Base-by-base conservation (phyloP, 2,797 vertebrate genomes). In the Enteromius radiatus region DNA sequence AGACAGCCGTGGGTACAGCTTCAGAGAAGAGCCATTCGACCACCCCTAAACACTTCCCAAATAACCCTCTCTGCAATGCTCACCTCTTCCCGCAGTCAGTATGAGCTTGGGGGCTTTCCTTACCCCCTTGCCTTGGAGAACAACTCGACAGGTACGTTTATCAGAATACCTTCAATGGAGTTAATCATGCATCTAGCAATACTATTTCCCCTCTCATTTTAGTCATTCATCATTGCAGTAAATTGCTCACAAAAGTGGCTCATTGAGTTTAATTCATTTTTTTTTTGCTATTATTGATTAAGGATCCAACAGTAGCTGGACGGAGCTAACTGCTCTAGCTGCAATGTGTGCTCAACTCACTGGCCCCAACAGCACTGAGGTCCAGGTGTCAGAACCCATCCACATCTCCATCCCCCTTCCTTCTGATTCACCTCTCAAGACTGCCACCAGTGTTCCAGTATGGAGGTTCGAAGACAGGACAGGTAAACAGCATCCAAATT, bases 1-100 rank as follows among this genome's bases (percentile, higher is more conserved):
- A 93, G 91, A 15, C 95, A 95, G 88, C 95, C 96, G 5, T 96
- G 95, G 95, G 95, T 94, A 0, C 96, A 96, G 89, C 94, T 96
- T 85, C 95, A 93, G 0, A 93, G 95, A 47, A 94, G 91, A 84
- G 91, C 95, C 0, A 93, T 95, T 15, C 92, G 92, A 21, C 86
- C 96, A 76, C 90, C 93, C 0, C 89, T 93, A 86, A 96, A 95
- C 85, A 91, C 93, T 76, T 94, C 95, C 2, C 95, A 95, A 84
- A 93, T 90, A 83, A 92, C 95, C 61, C 94, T 96, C 21, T 93
- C 93, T 31, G 95, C 95, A 2, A 93, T 92, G 3, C 94, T 96
- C 63, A 96, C 95, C 0, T 91, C 95, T 0, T 94, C 95, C 88
- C 94, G 91, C 38, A 94, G 91, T 61, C 93, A 93, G 81, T 93